These are phyloP conservation scores for Amia ocellicauda DNA, from an alignment of 2,113 vertebrate species.

Conservation along the genomic window DNA sequence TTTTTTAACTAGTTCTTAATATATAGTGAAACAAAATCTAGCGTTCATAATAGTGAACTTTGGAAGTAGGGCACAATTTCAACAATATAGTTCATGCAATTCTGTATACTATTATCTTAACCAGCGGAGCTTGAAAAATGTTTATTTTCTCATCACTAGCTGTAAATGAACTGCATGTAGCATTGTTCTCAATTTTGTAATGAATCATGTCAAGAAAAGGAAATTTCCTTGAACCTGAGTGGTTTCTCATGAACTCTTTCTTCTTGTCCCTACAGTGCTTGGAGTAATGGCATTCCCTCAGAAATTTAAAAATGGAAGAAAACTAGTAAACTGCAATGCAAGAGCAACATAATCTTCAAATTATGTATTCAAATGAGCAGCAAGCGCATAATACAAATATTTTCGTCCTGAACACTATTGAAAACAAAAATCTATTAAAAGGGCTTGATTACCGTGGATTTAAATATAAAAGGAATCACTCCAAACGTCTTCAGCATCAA, in stretches of 20 bases:
- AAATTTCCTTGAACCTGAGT: constrained; percentile 4
- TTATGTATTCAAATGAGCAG: no score
- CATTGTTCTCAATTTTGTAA: constrained; percentile 26
- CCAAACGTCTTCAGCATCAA: no score
- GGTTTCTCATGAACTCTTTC: background rate
- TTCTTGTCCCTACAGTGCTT: background rate
- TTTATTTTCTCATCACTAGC: constrained; percentile 30
- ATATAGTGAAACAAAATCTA: constrained; percentile 31
- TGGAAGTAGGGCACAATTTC: background rate
- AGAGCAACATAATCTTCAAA: no score
- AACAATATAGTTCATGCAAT: constrained; percentile 24
- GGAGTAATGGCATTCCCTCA: background rate
- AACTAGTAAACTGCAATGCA: no score
- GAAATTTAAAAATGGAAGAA: no score
- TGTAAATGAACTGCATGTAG: constrained; percentile 15
- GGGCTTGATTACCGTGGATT: no score
- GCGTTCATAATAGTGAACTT: constrained; percentile 15
- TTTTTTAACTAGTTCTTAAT: no score
- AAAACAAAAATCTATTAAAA: no score
- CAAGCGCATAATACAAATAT: no score
- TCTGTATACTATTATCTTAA: constrained; percentile 30
- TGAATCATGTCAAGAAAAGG: constrained; percentile 27
- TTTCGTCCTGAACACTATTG: no score
- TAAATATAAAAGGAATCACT: no score
- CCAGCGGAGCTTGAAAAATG: constrained; percentile 25